phyloP scores from a whole-genome alignment of 2,888 invertebrate genomes.

The Drosophila aldrichi region DNA sequence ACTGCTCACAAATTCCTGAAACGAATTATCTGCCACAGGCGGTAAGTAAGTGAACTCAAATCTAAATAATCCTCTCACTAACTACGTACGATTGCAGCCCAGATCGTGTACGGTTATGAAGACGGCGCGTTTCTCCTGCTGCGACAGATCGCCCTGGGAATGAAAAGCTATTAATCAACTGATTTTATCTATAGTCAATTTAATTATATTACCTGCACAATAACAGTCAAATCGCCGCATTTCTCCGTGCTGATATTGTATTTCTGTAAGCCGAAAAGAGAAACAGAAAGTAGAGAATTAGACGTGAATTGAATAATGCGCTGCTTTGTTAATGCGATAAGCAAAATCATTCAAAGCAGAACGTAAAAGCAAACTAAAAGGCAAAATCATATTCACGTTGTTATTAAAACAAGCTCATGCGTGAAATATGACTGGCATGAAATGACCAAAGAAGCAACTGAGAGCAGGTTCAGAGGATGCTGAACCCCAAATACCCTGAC shows the following conservation, averaged over 20 bases:
- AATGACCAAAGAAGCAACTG: slow-evolving; percentile 78
- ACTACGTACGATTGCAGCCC: slow-evolving; percentile 91
- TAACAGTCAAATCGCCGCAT: slow-evolving; percentile 91
- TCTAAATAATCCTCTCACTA: slow-evolving; percentile 16
- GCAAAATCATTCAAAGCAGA: slow-evolving; percentile 28
- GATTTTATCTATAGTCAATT: background rate
- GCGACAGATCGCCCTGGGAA: slow-evolving; percentile 91
- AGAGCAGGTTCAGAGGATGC: background rate
- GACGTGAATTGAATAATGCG: slow-evolving; percentile 32
- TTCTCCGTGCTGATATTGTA: slow-evolving; percentile 91
- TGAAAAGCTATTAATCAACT: background rate
- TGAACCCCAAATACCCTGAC: slow-evolving; percentile 11
- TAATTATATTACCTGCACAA: slow-evolving; percentile 89
- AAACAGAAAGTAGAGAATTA: slow-evolving; percentile 12
- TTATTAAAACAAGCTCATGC: slow-evolving; percentile 66
- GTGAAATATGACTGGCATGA: slow-evolving; percentile 75
- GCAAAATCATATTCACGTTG: slow-evolving; percentile 63
- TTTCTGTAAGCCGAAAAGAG: slow-evolving; percentile 87
- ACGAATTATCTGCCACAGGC: slow-evolving; percentile 89
- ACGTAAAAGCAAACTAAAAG: slow-evolving; percentile 31
- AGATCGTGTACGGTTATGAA: slow-evolving; percentile 96
- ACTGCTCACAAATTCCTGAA: slow-evolving; percentile 93
- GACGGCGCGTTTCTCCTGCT: slow-evolving; percentile 92
- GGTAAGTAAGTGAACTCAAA: background rate
- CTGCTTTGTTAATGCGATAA: slow-evolving; percentile 19